Percentiles rank a stretch among this genome's conserved stretches.
phyloP scores from a whole-genome alignment of 1,140 invertebrate species.

The Zaprionus africanus region DNA sequence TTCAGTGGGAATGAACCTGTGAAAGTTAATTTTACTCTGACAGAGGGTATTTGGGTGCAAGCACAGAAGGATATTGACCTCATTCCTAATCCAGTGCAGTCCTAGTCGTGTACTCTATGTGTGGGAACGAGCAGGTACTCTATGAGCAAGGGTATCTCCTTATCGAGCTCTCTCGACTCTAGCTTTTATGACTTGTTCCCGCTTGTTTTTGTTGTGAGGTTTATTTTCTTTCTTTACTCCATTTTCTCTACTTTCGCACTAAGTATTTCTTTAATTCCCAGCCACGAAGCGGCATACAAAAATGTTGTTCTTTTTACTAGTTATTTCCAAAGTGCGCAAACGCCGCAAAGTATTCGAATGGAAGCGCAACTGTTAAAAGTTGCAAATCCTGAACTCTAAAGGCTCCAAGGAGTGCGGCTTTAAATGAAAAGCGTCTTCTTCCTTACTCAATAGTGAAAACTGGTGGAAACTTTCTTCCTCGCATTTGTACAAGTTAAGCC shows the following conservation, averaged over 20 bases:
- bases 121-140: too few relatives aligned
- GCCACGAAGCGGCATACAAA: conserved; percentile 20
- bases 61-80: too few relatives aligned
- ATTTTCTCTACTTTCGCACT: conserved; percentile 19
- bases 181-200: too few relatives aligned
- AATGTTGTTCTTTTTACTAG: conserved; percentile 22
- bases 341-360: conserved; percentile 54
- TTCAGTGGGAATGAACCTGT: conserved; percentile 3
- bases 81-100: too few relatives aligned
- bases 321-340: conserved; percentile 49
- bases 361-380: conserved; percentile 44
- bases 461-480: conserved; percentile 27
- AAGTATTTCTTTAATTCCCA: conserved; percentile 52
- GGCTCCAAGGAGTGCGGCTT: conserved; percentile 1
- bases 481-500: conserved; percentile 13
- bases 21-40: neutral
- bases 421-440: conserved; percentile 28
- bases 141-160: too few relatives aligned
- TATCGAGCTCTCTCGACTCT: too few relatives aligned
- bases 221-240: neutral
- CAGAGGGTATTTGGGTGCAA: neutral
- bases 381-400: conserved; percentile 34
- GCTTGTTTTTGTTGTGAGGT: conserved; percentile 2
- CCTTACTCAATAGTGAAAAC: conserved; percentile 17
- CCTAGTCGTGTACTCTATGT: too few relatives aligned